Percentiles rank a stretch among this genome's conserved stretches.
These are phyloP conservation scores for Xiphophorus maculatus DNA, from an alignment of 2,113 vertebrate species.

Conservation along the genomic window DNA sequence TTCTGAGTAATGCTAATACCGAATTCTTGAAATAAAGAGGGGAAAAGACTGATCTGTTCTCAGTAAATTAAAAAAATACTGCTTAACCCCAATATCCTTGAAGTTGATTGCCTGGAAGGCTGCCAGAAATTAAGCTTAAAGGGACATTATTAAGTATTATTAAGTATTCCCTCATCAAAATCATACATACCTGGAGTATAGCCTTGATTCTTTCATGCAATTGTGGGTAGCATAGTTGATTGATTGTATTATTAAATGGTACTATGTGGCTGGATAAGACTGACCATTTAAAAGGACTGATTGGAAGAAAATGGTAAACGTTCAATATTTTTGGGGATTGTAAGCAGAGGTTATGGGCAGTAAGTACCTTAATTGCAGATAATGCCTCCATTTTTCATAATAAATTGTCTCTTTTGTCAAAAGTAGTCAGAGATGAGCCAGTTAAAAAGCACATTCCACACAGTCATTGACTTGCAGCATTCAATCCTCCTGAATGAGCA, in stretches of 20 bases:
- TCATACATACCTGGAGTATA: too few relatives aligned
- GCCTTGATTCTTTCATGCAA: too few relatives aligned
- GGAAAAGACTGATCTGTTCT: slow-evolving; percentile 27
- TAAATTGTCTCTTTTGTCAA: neutral
- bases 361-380: neutral
- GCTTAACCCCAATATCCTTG: neutral
- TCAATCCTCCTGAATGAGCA: too few relatives aligned
- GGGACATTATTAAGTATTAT: too few relatives aligned
- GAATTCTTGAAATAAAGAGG: slow-evolving; percentile 53
- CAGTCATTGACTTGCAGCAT: neutral
- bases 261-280: too few relatives aligned
- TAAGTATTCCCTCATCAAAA: too few relatives aligned
- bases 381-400: neutral
- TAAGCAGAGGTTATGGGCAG: too few relatives aligned
- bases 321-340: too few relatives aligned
- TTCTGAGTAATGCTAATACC: slow-evolving; percentile 54
- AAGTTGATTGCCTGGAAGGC: neutral
- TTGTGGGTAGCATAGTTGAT: too few relatives aligned
- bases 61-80: slow-evolving; percentile 22
- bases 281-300: neutral
- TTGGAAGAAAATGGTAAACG: neutral
- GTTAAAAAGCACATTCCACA: neutral
- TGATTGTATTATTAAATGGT: too few relatives aligned
- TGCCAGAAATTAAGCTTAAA: neutral
- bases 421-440: neutral